phyloP scores from a whole-genome alignment of 2,888 invertebrate genomes.

The Halictus ligatus region DNA sequence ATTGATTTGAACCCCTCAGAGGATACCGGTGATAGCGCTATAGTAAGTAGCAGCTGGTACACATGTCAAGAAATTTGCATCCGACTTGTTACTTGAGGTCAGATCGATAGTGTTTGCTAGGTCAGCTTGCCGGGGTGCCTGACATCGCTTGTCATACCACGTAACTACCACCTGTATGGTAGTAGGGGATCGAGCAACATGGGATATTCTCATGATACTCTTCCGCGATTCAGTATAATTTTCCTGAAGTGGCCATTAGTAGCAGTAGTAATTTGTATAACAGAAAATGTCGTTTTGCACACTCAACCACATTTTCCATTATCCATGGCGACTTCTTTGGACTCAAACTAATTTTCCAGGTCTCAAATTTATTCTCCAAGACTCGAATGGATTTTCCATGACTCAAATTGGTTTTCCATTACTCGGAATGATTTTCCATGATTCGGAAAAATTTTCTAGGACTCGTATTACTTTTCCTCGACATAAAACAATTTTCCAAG shows the following conservation, averaged over 20 bases:
- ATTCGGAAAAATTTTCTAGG: neutral
- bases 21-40: neutral
- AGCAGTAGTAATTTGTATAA: neutral
- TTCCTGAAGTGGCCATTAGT: too few species aligned
- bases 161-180: neutral
- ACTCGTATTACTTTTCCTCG: neutral
- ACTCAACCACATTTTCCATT: neutral
- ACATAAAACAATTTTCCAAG: neutral
- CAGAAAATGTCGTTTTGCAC: neutral
- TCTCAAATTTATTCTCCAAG: neutral
- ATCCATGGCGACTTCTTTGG: neutral
- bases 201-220: neutral
- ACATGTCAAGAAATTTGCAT: conserved; percentile 6
- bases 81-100: conserved; percentile 10
- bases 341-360: neutral
- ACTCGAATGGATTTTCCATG: neutral
- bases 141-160: neutral
- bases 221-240: neutral
- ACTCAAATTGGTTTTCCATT: neutral
- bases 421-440: neutral
- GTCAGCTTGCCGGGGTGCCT: neutral
- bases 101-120: neutral
- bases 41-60: conserved; percentile 4
- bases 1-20: neutral
- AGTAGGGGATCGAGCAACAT: neutral